Percentiles rank a stretch among this genome's conserved stretches.
These are phyloP conservation scores for Parapsyche elsis DNA, from an alignment of 1,140 invertebrate species.

Conservation along the genomic window DNA sequence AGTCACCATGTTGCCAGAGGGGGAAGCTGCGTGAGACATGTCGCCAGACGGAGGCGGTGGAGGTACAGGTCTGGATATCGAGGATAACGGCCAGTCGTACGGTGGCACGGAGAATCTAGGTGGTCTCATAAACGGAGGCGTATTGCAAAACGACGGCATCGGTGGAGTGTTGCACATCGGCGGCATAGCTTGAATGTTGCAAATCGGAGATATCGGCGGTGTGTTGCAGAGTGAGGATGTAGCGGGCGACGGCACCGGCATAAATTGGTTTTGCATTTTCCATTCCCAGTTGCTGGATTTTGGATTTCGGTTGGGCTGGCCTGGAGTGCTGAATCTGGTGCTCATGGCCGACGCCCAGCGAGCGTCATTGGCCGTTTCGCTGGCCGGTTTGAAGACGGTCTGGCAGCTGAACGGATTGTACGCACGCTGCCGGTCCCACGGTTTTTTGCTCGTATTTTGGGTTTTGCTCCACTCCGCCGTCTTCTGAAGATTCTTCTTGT, in stretches of 20 bases:
- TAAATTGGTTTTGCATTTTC: neutral
- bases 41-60: constrained; percentile 58
- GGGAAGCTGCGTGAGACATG: neutral
- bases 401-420: constrained; percentile 61
- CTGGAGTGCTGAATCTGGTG: neutral
- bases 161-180: constrained; percentile 50
- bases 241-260: neutral
- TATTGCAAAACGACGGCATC: constrained; percentile 52
- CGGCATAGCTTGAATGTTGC: constrained; percentile 50
- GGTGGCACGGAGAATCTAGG: constrained; percentile 60
- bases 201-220: constrained; percentile 54
- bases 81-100: constrained; percentile 60
- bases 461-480: constrained; percentile 45
- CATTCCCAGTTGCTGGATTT: neutral
- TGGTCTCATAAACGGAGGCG: constrained; percentile 57
- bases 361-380: constrained; percentile 18
- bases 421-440: neutral
- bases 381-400: neutral
- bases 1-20: neutral
- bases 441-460: neutral
- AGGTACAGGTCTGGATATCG: constrained; percentile 58
- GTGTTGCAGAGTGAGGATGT: neutral
- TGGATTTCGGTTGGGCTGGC: neutral
- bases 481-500: constrained; percentile 51
- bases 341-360: constrained; percentile 34